Evolutionary conservation across 2,888 invertebrate species (phyloP).

Genomic region (Gnatocerus cornutus): DNA sequence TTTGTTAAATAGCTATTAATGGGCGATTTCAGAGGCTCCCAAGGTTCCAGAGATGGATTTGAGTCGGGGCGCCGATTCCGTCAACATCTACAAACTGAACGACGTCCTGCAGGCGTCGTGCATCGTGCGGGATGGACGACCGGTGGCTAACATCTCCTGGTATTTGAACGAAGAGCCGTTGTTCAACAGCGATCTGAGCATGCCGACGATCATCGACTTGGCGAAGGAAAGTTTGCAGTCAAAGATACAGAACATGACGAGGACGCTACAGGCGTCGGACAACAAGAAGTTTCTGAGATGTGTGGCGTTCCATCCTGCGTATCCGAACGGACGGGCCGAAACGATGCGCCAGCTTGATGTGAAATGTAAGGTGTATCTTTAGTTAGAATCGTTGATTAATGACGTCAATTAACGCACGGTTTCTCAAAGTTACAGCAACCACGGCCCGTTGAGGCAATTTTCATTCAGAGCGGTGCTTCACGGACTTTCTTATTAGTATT

Average conservation of each 20-base stretch:
- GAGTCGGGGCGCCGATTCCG: constrained; percentile 67
- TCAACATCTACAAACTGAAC: constrained; percentile 75
- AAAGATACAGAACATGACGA: constrained; percentile 79
- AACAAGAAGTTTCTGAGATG: constrained; percentile 79
- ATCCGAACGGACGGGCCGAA: constrained; percentile 67
- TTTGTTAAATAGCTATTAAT: too few species aligned
- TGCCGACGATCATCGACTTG: constrained; percentile 73
- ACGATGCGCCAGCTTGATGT: constrained; percentile 73
- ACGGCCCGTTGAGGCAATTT: too few species aligned
- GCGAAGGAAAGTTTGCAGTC: constrained; percentile 77
- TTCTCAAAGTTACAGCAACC: too few species aligned
- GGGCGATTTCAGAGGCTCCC: constrained; percentile 71
- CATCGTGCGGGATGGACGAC: constrained; percentile 80
- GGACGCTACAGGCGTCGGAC: constrained; percentile 77
- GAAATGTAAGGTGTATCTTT: constrained; percentile 73
- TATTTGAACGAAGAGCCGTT: constrained; percentile 79
- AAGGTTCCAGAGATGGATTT: constrained; percentile 71
- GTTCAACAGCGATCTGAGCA: constrained; percentile 71
- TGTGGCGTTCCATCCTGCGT: constrained; percentile 79
- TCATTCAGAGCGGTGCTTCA: not conserved
- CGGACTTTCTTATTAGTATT: too few species aligned
- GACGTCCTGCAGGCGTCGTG: constrained; percentile 80
- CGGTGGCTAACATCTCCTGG: constrained; percentile 85
- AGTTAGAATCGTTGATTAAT: too few species aligned
- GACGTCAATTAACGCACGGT: too few species aligned